These are phyloP conservation scores for Nephotettix cincticeps DNA, from an alignment of 1,140 invertebrate species.

Conservation along the genomic window DNA sequence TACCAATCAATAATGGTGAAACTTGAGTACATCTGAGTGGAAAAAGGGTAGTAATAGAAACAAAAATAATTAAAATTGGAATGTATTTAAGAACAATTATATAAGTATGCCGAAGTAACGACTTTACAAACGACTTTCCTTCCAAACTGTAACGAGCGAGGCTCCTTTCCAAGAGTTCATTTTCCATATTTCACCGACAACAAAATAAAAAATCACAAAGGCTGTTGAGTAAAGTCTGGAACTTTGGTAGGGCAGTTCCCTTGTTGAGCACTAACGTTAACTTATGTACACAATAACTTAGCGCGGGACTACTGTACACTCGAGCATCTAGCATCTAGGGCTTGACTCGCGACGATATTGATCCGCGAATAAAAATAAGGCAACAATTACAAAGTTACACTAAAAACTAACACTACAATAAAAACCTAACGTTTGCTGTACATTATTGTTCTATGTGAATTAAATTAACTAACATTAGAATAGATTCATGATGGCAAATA, in stretches of 20 bases:
- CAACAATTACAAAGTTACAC: not conserved
- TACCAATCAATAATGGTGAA: not conserved
- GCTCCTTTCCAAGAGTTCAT: not conserved
- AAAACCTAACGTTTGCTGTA: not conserved
- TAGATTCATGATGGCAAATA: not conserved
- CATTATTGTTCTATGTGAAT: not conserved
- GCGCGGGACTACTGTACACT: not conserved
- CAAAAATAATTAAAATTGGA: not conserved
- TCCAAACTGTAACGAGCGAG: not conserved
- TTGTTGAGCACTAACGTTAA: not conserved
- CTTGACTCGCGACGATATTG: not conserved
- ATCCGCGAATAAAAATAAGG: not conserved
- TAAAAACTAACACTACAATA: not conserved
- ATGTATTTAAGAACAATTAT: conserved; percentile 6
- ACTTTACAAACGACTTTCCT: not conserved
- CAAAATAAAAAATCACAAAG: not conserved
- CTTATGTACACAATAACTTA: conserved; percentile 9
- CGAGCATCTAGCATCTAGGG: not conserved
- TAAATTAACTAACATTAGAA: not conserved
- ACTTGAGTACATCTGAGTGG: no score
- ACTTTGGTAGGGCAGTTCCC: conserved; percentile 1
- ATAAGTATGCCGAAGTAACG: not conserved
- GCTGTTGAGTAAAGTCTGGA: not conserved
- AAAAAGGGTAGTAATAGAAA: no score
- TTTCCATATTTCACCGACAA: not conserved